These are phyloP conservation scores for Tamandua tetradactyla DNA, from an alignment of 2,797 vertebrate species.

Conservation along the genomic window DNA sequence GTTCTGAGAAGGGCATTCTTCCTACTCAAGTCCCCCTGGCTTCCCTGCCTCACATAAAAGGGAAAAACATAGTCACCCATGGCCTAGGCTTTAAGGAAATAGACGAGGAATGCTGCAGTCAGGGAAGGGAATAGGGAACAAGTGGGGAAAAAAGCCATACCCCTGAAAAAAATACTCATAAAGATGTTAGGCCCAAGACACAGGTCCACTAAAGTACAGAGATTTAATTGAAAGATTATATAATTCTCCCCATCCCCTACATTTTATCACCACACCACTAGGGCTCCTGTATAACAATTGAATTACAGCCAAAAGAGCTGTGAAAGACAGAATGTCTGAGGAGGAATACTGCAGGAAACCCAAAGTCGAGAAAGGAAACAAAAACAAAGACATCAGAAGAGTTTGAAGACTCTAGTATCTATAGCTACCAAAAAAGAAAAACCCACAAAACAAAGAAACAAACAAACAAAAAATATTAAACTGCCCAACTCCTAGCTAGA, in stretches of 20 bases:
- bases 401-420: background rate
- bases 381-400: background rate
- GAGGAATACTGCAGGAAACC: background rate
- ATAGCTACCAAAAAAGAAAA: too few species aligned
- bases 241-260: too few species aligned
- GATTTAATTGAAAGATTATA: background rate
- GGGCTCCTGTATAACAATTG: background rate
- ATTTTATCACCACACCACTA: background rate
- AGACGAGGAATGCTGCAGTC: background rate
- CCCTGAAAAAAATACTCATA: background rate
- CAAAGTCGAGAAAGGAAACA: background rate
- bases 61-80: background rate
- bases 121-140: background rate
- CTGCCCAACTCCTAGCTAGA: background rate
- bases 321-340: background rate
- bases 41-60: background rate
- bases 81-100: background rate
- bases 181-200: background rate
- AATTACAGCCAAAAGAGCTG: background rate
- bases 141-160: background rate
- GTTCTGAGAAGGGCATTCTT: background rate
- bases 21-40: background rate
- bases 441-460: too few species aligned
- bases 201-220: background rate
- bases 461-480: background rate